A percentile compares a stretch with the other conserved stretches of the same genome.
These are phyloP conservation scores for Saccopteryx leptura DNA, from an alignment of 2,113 vertebrate genomes.

Conservation along the genomic window DNA sequence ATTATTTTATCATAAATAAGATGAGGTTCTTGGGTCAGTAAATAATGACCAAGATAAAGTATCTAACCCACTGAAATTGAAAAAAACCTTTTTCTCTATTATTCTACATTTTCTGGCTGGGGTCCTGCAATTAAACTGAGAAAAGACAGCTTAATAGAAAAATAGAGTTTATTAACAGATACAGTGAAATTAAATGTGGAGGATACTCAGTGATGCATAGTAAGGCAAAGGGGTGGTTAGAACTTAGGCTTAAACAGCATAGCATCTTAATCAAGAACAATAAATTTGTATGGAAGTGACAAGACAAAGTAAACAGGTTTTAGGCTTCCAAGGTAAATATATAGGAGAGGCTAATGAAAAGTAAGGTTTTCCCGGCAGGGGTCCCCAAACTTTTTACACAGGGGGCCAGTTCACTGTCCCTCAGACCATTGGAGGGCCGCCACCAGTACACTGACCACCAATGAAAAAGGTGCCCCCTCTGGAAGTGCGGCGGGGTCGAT, in stretches of 20 bases:
- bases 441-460: too few species aligned
- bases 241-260: background rate
- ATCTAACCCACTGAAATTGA: conserved; percentile 2
- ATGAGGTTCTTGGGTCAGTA: conserved; percentile 38
- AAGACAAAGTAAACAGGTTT: background rate
- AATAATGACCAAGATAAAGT: conserved; percentile 42
- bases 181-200: background rate
- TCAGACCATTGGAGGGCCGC: too few species aligned
- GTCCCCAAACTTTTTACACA: too few species aligned
- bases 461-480: too few species aligned
- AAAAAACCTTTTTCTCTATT: background rate
- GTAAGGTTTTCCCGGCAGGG: background rate
- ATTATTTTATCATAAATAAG: conserved; percentile 57
- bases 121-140: background rate
- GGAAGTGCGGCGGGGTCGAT: too few species aligned
- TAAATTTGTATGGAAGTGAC: background rate
- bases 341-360: background rate
- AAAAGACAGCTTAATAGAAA: conserved; percentile 17
- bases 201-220: background rate
- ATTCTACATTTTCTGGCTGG: background rate
- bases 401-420: too few species aligned
- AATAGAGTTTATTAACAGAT: conserved; percentile 9
- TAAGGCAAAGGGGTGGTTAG: background rate
- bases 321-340: background rate
- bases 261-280: background rate